Evolutionary conservation across 2,888 invertebrate genomes (phyloP), one percentile per base, ranked within the genome.

Genomic region (Erannis defoliaria): DNA sequence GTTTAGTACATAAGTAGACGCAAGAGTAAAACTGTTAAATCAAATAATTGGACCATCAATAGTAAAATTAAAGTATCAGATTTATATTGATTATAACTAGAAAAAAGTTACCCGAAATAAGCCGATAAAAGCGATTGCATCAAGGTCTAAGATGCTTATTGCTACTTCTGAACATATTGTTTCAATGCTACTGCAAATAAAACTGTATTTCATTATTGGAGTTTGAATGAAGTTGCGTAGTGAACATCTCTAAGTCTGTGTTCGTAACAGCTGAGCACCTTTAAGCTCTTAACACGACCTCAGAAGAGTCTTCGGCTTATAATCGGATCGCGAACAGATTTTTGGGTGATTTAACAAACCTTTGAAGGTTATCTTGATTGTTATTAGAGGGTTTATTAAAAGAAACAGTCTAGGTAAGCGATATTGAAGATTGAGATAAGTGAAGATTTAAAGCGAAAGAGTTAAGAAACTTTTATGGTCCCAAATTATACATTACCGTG

Each of bases 291-390:
- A 55, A 55, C 50, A 26, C 50, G 61, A 61, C 55, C 55, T 55
- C 43, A 45, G 38, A 49, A n/a, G 48, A 42, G 14, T 56, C 56
- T 62, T 53, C 9, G 42, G 45, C 29, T 40, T 55, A 38, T 56
- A 62, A 62, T 53, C 51, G 48, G 62, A 53, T 56, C 56, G 53
- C 51, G 18, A 33, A 62, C 56, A 53, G 56, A 53, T 56, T 62
- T 51, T 56, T 48, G 53, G 48, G 16, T 56, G 46, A 14, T 53
- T 62, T 53, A 56, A 51, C 61, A 45, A 49, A 37, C 50, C 31
- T 50, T 61, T 55, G 48, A 50, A 46, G 29, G 49, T 54, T 48
- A 31, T 12, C 43, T 38, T 38, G 29, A 58, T 31, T 38, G 37
- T 40, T 53, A 45, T 50, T 29, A 23, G n/a, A 23, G 35, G 48